Evolutionary conservation across 1,140 invertebrate genomes (phyloP).

Genomic region (Adoxophyes honmai): DNA sequence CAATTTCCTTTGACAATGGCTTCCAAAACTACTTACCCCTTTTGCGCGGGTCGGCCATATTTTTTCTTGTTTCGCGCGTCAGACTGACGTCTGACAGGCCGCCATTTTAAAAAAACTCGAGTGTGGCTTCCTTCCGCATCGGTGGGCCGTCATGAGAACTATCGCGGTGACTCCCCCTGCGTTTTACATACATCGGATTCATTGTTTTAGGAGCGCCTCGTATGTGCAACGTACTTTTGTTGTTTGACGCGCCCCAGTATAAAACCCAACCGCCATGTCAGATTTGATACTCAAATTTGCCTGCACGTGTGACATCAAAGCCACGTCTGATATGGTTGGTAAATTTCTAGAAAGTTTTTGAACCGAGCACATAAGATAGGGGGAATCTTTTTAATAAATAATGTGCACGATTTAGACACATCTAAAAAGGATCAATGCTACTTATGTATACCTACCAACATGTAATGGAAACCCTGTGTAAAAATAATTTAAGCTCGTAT

Average conservation of each 20-base stretch:
- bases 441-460: background rate
- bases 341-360: background rate
- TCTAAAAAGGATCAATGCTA: no score
- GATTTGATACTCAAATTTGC: constrained; percentile 18
- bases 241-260: constrained; percentile 52
- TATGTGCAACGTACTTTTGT: constrained; percentile 69
- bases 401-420: background rate
- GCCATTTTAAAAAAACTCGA: constrained; percentile 73
- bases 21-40: constrained; percentile 43
- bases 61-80: constrained; percentile 56
- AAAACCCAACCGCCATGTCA: constrained; percentile 44
- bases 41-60: constrained; percentile 57
- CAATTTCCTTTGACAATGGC: constrained; percentile 19
- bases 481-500: constrained; percentile 13
- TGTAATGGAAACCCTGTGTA: background rate
- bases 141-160: constrained; percentile 67
- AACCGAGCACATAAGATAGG: background rate
- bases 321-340: background rate
- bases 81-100: constrained; percentile 65
- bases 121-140: constrained; percentile 72
- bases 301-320: constrained; percentile 2
- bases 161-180: constrained; percentile 68
- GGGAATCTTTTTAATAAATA: background rate
- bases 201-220: constrained; percentile 66
- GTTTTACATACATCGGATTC: constrained; percentile 72